These are phyloP conservation scores for Reticulitermes speratus DNA, from an alignment of 1,140 invertebrate species.

Conservation along the genomic window DNA sequence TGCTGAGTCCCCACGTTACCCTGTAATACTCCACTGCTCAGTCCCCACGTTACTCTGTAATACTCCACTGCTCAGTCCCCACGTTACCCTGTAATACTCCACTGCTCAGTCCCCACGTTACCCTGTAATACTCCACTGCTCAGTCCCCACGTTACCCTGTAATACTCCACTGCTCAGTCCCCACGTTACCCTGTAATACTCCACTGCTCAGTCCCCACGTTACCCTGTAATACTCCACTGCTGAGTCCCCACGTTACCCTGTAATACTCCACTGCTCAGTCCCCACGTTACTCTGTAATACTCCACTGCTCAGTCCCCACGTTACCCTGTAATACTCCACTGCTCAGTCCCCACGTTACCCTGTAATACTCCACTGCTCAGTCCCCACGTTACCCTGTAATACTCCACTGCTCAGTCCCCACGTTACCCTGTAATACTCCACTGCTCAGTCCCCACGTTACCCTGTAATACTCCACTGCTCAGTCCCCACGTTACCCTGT, in stretches of 20 bases:
- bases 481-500: slow-evolving; percentile 57
- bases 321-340: slow-evolving; percentile 85
- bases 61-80: slow-evolving; percentile 76
- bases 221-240: slow-evolving; percentile 89
- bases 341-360: slow-evolving; percentile 47
- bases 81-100: slow-evolving; percentile 80
- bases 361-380: slow-evolving; percentile 91
- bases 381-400: slow-evolving; percentile 61
- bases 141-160: slow-evolving; percentile 57
- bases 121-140: slow-evolving; percentile 90
- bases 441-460: slow-evolving; percentile 56
- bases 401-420: slow-evolving; percentile 76
- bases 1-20: slow-evolving; percentile 47
- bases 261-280: slow-evolving; percentile 86
- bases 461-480: slow-evolving; percentile 90
- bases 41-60: slow-evolving; percentile 61
- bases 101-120: slow-evolving; percentile 56
- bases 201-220: slow-evolving; percentile 57
- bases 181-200: slow-evolving; percentile 76
- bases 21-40: slow-evolving; percentile 91
- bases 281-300: slow-evolving; percentile 70
- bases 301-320: slow-evolving; percentile 64
- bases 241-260: slow-evolving; percentile 54
- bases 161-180: slow-evolving; percentile 81
- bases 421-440: slow-evolving; percentile 80